These are phyloP conservation scores for Tetranychus truncatus DNA, from an alignment of 2,888 invertebrate genomes.

Conservation along the genomic window DNA sequence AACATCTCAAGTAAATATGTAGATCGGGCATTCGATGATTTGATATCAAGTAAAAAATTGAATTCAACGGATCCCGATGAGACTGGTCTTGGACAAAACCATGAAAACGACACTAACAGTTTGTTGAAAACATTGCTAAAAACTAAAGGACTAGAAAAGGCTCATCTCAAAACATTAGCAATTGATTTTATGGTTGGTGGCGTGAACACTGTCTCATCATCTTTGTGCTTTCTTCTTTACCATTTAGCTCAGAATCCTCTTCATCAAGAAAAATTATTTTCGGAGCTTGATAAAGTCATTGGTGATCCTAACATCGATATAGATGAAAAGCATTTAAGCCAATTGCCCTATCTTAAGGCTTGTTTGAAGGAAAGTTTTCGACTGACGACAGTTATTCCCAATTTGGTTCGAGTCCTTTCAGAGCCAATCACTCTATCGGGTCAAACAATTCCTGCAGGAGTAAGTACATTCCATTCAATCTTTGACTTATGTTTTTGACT, in stretches of 20 bases:
- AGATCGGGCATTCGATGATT: slow-evolving; percentile 26
- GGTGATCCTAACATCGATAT: slow-evolving; percentile 28
- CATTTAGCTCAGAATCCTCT: slow-evolving; percentile 48
- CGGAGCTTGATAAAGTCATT: slow-evolving; percentile 42
- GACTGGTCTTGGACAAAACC: slow-evolving; percentile 25
- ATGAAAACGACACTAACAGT: slow-evolving; percentile 28
- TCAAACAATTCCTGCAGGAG: slow-evolving; percentile 35
- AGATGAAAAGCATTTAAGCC: slow-evolving; percentile 32
- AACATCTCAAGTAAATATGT: slow-evolving; percentile 18
- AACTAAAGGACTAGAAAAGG: slow-evolving; percentile 21
- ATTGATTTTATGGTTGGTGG: slow-evolving; percentile 30
- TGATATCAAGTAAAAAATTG: slow-evolving; percentile 19
- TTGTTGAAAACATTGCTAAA: slow-evolving; percentile 25
- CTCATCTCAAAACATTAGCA: slow-evolving; percentile 26
- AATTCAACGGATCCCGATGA: background rate
- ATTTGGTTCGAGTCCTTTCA: slow-evolving; percentile 25
- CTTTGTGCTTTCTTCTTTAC: slow-evolving; percentile 39
- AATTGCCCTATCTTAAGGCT: slow-evolving; percentile 41
- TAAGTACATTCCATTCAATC: slow-evolving; percentile 17
- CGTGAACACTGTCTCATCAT: slow-evolving; percentile 30
- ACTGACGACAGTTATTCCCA: slow-evolving; percentile 25
- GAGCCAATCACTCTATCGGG: slow-evolving; percentile 38
- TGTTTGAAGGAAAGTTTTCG: slow-evolving; percentile 43
- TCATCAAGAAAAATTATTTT: slow-evolving; percentile 58
- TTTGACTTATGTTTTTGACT: background rate